These are phyloP conservation scores for Melitaea cinxia DNA, from an alignment of 1,140 invertebrate species.

Conservation along the genomic window DNA sequence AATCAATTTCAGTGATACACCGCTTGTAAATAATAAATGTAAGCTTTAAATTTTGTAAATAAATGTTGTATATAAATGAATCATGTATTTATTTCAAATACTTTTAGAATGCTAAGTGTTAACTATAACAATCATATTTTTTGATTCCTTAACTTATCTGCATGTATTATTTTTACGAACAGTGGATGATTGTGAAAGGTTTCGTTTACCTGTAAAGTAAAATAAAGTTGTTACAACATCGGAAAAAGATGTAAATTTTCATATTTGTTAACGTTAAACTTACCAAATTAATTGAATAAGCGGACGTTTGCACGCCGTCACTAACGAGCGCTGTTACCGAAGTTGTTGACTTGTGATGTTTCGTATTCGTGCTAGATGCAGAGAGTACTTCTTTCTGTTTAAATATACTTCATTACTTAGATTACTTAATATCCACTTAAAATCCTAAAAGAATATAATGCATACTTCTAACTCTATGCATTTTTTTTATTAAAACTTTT, in stretches of 20 bases:
- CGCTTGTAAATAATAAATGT: slow-evolving; percentile 52
- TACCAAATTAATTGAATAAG: slow-evolving; percentile 51
- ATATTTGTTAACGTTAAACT: slow-evolving; percentile 26
- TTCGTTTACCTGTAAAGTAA: slow-evolving; percentile 18
- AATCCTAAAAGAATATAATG: background rate
- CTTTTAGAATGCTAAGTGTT: background rate
- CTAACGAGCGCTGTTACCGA: background rate
- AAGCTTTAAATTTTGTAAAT: slow-evolving; percentile 40
- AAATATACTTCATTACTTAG: background rate
- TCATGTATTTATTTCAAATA: background rate
- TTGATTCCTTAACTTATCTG: slow-evolving; percentile 39
- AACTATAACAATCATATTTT: background rate
- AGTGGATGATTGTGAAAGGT: slow-evolving; percentile 35
- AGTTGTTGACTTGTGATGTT: background rate
- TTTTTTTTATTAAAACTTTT: too few species aligned
- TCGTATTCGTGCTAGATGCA: background rate
- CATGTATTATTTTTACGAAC: slow-evolving; percentile 51
- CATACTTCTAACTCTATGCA: too few species aligned
- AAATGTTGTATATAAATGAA: slow-evolving; percentile 11
- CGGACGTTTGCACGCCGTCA: slow-evolving; percentile 50
- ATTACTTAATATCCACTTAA: background rate
- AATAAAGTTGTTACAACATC: background rate
- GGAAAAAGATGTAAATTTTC: background rate
- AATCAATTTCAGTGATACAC: slow-evolving; percentile 11
- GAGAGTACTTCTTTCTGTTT: background rate